These are phyloP conservation scores for Chiloscyllium plagiosum DNA, from an alignment of 2,113 vertebrate species.

Conservation along the genomic window DNA sequence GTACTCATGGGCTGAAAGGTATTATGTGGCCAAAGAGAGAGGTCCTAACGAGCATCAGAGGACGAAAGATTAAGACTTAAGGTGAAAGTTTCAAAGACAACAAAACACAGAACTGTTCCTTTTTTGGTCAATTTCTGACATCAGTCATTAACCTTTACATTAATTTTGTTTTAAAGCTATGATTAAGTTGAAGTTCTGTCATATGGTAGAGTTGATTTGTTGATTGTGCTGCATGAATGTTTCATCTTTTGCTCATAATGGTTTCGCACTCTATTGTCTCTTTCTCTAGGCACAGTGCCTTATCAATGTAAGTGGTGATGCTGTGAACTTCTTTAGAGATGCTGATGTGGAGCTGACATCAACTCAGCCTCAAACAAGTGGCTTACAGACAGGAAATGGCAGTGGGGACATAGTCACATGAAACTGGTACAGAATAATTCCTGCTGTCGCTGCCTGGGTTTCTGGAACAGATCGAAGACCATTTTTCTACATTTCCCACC, in stretches of 20 bases:
- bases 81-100: background rate
- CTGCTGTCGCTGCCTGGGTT: background rate
- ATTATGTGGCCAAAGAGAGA: background rate
- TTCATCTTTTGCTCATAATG: background rate
- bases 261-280: background rate
- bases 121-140: background rate
- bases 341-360: constrained; percentile 70
- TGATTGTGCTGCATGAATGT: background rate
- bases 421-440: constrained; percentile 41
- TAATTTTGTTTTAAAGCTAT: background rate
- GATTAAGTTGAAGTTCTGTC: background rate
- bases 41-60: background rate
- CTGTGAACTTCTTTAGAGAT: constrained; percentile 81
- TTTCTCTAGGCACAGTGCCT: constrained; percentile 84
- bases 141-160: background rate
- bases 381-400: constrained; percentile 52
- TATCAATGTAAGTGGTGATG: constrained; percentile 93
- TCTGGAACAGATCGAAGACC: background rate
- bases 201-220: background rate
- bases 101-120: background rate
- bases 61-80: background rate
- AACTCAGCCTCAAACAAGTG: constrained; percentile 45
- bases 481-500: background rate
- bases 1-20: background rate
- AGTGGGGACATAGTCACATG: constrained; percentile 69